Evolutionary conservation across 2,888 invertebrate genomes (phyloP).

Genomic region (Chouioia cunea): DNA sequence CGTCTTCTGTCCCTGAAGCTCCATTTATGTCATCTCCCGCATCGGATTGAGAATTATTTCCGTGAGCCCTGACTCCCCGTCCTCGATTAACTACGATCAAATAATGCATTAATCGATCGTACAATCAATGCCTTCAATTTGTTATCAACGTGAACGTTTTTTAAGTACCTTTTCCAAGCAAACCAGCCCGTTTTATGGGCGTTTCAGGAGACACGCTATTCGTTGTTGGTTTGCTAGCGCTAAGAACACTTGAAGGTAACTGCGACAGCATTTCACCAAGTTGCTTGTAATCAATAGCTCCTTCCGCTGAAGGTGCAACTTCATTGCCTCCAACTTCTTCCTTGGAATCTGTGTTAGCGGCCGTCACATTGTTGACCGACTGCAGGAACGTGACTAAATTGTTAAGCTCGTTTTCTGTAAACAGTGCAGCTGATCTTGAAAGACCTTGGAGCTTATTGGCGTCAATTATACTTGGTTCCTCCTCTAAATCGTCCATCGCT

Average conservation of each 20-base stretch:
- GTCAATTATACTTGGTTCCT: conserved; percentile 69
- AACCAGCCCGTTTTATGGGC: conserved; percentile 61
- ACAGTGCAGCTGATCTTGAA: conserved; percentile 75
- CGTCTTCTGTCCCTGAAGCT: conserved; percentile 61
- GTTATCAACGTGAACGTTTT: neutral
- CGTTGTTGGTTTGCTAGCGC: conserved; percentile 54
- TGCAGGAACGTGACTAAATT: conserved; percentile 74
- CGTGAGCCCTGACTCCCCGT: conserved; percentile 56
- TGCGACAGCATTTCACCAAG: conserved; percentile 69
- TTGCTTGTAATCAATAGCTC: conserved; percentile 67
- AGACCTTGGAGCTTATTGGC: conserved; percentile 72
- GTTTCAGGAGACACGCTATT: conserved; percentile 57
- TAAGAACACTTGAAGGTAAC: conserved; percentile 62
- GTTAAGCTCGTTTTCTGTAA: conserved; percentile 77
- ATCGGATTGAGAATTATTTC: conserved; percentile 58
- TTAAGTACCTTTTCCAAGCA: conserved; percentile 66
- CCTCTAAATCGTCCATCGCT: conserved; percentile 65
- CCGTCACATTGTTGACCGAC: conserved; percentile 58
- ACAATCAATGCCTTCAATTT: no score
- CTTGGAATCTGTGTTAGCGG: conserved; percentile 24
- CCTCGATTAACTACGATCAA: conserved; percentile 54
- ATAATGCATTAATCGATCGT: no score
- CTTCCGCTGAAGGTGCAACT: neutral
- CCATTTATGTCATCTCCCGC: conserved; percentile 60
- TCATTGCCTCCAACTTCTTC: conserved; percentile 49